Conservation (phyloP, 2,113 vertebrate genomes). For the Terrapene triunguis region DNA sequence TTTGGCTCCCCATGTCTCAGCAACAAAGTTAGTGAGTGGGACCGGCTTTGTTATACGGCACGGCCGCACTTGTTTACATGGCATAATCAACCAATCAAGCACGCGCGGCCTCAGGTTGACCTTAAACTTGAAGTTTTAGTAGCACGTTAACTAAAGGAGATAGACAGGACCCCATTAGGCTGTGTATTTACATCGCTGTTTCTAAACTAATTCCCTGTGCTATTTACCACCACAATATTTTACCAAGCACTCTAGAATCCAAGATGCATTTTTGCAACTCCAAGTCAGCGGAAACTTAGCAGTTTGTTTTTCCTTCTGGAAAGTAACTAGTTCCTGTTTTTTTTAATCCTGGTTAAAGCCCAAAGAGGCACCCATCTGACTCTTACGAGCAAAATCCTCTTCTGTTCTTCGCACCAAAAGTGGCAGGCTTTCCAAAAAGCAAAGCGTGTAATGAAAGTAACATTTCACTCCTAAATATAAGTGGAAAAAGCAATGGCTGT, state of each 20-base stretch:
- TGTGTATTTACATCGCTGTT: slow-evolving; percentile 54
- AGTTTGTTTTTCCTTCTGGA: slow-evolving; percentile 72
- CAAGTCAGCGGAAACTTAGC: slow-evolving; percentile 68
- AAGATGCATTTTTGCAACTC: slow-evolving; percentile 71
- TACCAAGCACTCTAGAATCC: slow-evolving; percentile 58
- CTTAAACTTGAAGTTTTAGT: background rate
- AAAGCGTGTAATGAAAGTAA: background rate
- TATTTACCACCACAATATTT: slow-evolving; percentile 67
- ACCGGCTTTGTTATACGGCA: fast-evolving
- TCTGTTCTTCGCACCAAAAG: background rate
- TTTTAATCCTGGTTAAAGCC: slow-evolving; percentile 47
- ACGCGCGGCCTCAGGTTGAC: background rate
- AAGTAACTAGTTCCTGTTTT: slow-evolving; percentile 65
- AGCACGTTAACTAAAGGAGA: background rate
- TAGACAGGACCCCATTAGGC: slow-evolving; percentile 41
- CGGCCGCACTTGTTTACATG: fast-evolving
- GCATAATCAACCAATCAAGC: background rate
- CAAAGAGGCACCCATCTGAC: slow-evolving; percentile 21
- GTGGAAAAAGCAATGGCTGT: background rate
- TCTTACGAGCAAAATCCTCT: slow-evolving; percentile 57
- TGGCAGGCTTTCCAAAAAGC: slow-evolving; percentile 41
- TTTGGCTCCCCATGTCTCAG: background rate
- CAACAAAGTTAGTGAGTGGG: background rate
- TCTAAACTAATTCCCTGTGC: slow-evolving; percentile 62
- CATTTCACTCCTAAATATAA: background rate